Evolutionary conservation across 2,888 invertebrate species (phyloP), one percentile per base, ranked within the genome.

Genomic region (Gortyna flavago): DNA sequence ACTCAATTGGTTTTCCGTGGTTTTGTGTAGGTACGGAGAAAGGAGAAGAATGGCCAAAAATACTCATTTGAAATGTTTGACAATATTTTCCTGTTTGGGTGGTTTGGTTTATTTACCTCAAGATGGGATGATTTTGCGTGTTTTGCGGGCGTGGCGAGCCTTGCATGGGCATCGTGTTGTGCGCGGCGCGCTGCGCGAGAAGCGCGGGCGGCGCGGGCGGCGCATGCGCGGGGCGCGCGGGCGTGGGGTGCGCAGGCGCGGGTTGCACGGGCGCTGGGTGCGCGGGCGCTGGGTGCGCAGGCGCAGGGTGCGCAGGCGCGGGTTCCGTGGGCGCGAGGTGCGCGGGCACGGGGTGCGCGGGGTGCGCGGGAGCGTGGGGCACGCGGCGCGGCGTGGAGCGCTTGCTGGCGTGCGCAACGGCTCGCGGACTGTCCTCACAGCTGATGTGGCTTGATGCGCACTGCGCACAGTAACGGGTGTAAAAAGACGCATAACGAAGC

Each of bases 391-490:
- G 35, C 2, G n/a, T 35, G 21, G 44, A 0, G 54, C 59, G 48
- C 57, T 32, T 38, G 54, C 13, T 18, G 13, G 13, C 16, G 41
- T 61, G 75, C 77, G 77, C 18, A 84, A 77, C 32, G 73, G 7
- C 62, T 11, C n/a, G 81, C 1, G 90, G 89, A 5, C 89, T 90
- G 0, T 62, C 61, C 35, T 92, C 93, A 62, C 88, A 89, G 61
- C 92, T 93, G 4, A 92, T 90, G 85, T 91, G 93, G 51, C 90
- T 92, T 8, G 94, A 93, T 0, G 91, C 78, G 74, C 93, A 92
- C 92, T 92, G 72, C 3, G 59, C 25, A 59, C 16, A 69, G 7
- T 35, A 35, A 35, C 9, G 3, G n/a, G 3, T 11, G n/a, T 35
- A n/a, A 32, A 32, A 6, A 68, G 32, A 25, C 16, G 32, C 51